Evolutionary conservation across 2,888 invertebrate genomes (phyloP).

Genomic region (Trissolcus brochymenae): DNA sequence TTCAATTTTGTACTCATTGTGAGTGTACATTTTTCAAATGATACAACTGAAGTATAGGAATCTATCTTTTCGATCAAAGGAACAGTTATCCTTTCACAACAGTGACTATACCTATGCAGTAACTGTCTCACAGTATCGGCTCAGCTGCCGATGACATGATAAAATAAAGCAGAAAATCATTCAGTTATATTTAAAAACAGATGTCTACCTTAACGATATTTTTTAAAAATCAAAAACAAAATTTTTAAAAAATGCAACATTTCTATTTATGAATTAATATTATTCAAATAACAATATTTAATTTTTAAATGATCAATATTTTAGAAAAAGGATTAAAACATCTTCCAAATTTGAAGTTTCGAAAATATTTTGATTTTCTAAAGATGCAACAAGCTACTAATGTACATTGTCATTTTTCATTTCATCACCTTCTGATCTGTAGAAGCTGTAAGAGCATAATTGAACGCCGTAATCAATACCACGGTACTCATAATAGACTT

Average conservation of each 20-base stretch:
- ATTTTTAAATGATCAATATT: too few relatives aligned
- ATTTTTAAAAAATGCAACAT: not conserved
- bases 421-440: not conserved
- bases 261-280: too few relatives aligned
- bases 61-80: conserved; percentile 31
- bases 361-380: too few relatives aligned
- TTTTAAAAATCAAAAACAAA: not conserved
- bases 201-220: conserved; percentile 44
- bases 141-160: conserved; percentile 34
- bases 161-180: conserved; percentile 19
- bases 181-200: conserved; percentile 22
- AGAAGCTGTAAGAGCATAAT: not conserved
- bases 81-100: conserved; percentile 23
- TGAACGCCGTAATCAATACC: conserved; percentile 17
- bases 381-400: too few relatives aligned
- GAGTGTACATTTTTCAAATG: not conserved
- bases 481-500: conserved; percentile 35
- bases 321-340: too few relatives aligned
- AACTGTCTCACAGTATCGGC: conserved; percentile 4
- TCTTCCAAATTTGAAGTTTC: too few relatives aligned
- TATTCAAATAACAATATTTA: too few relatives aligned
- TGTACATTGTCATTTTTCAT: too few relatives aligned
- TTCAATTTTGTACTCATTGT: not conserved
- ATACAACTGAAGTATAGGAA: conserved; percentile 19
- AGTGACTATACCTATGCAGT: too few relatives aligned